Evolutionary conservation across 64 coral and sea anemone species (phyloP), one percentile per base, ranked within the genome.

Genomic region (Stylophora pistillata): DNA sequence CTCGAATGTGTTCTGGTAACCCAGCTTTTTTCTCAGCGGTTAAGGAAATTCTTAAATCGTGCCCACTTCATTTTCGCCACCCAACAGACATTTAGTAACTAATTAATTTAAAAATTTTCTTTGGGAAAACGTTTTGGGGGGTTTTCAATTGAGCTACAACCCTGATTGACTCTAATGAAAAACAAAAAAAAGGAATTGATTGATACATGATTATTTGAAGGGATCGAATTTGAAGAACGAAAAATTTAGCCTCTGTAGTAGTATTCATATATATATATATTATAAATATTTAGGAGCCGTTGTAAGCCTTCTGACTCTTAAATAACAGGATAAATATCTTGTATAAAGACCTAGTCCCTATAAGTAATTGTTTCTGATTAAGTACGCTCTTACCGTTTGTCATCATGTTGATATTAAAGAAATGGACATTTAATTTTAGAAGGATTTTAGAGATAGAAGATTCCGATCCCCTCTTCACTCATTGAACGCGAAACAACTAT

Each of bases 321-420:
- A 68, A 68, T 68, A 11, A 10, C 64, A n/a, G n/a, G 64, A 20
- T 64, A 68, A 11, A 25, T 26, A 68, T 68, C 64, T 68, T 21
- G n/a, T 25, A 25, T 4, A 68, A 68, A n/a, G 64, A 68, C 26
- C 64, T 26, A 64, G 12, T 10, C 26, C 64, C 64, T 23, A 68
- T 68, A 68, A 26, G 20, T 68, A 27, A 68, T 65, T 68, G 64
- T 68, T n/a, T n/a, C 23, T 68, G 21, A 26, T 10, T 68, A 68
- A 68, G 23, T 68, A 68, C 64, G 64, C 64, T 68, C 26, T 25
- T 68, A 68, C 64, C 9, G 10, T 68, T 68, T 68, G 64, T 68
- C 21, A 68, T 68, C 64, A 21, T 68, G 64, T 68, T 68, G 64
- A 68, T 68, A 68, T 68, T 68, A 68, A 68, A 68, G 64, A 68